Conservation (phyloP, 2,797 vertebrate species). For the Aplochiton taeniatus region DNA sequence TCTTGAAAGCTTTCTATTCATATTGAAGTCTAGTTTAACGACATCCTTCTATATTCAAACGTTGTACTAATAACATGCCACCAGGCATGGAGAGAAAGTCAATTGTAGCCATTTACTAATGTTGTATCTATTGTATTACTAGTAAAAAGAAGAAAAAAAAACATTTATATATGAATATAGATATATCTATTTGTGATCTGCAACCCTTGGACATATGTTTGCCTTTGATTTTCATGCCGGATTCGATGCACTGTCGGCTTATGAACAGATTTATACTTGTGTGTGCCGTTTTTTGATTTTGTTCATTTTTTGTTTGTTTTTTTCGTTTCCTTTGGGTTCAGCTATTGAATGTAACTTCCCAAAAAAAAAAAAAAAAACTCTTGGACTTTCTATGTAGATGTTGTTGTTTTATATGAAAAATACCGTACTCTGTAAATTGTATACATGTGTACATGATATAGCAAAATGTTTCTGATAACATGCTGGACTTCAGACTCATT, state of each 20-base stretch:
- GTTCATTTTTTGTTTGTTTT: slow-evolving; percentile 26
- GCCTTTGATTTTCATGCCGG: slow-evolving; percentile 66
- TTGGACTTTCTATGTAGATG: slow-evolving; percentile 74
- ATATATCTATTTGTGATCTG: slow-evolving; percentile 79
- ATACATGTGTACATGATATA: slow-evolving; percentile 70
- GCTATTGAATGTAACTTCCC: slow-evolving; percentile 78
- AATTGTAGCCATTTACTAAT: slow-evolving; percentile 80
- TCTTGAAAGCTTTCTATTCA: slow-evolving; percentile 73
- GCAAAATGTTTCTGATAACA: slow-evolving; percentile 67
- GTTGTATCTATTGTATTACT: slow-evolving; percentile 80
- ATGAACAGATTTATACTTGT: slow-evolving; percentile 68
- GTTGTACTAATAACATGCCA: slow-evolving; percentile 78
- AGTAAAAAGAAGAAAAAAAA: slow-evolving; percentile 66
- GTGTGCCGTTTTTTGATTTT: slow-evolving; percentile 67
- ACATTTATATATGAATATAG: slow-evolving; percentile 76
- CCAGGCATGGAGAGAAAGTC: slow-evolving; percentile 71
- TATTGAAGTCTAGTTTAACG: slow-evolving; percentile 72
- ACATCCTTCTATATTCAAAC: slow-evolving; percentile 78
- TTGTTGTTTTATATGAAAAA: slow-evolving; percentile 70
- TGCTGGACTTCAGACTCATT: slow-evolving; percentile 63
- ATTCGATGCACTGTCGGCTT: slow-evolving; percentile 68
- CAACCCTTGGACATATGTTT: slow-evolving; percentile 73
- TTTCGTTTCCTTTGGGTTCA: slow-evolving; percentile 68
- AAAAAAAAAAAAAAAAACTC: slow-evolving; percentile 36
- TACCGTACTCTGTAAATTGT: slow-evolving; percentile 74